Evolutionary conservation across 1,140 invertebrate species (phyloP).

Genomic region (Dreissena polymorpha): DNA sequence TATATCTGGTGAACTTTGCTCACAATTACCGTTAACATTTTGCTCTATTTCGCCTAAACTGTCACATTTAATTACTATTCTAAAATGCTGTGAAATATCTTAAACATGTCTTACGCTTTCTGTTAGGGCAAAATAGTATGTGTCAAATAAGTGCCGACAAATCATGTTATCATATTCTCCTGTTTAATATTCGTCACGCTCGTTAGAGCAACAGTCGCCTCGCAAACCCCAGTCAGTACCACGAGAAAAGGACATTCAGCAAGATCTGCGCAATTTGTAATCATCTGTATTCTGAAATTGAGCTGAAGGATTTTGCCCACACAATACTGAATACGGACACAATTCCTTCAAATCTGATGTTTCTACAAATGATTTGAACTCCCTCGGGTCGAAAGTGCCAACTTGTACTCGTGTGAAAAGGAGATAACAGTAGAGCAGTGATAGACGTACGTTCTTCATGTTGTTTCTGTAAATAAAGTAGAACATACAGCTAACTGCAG

Average conservation of each 20-base stretch:
- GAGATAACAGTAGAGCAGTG: too few relatives aligned
- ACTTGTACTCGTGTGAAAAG: too few relatives aligned
- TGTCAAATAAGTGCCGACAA: not conserved
- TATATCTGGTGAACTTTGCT: too few relatives aligned
- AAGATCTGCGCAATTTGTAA: not conserved
- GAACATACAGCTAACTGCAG: too few relatives aligned
- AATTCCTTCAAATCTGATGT: slow-evolving; percentile 3
- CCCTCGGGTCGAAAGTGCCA: too few relatives aligned
- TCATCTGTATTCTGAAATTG: not conserved
- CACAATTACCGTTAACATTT: too few relatives aligned
- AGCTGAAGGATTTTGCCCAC: slow-evolving; percentile 4
- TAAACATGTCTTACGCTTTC: too few relatives aligned
- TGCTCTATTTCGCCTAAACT: too few relatives aligned
- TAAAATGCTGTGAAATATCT: too few relatives aligned
- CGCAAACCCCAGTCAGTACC: slow-evolving; percentile 8
- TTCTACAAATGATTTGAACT: not conserved
- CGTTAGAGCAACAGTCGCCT: slow-evolving; percentile 1
- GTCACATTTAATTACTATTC: too few relatives aligned
- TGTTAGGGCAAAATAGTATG: not conserved
- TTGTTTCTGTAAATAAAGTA: too few relatives aligned
- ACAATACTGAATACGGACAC: slow-evolving; percentile 14
- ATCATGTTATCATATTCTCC: not conserved
- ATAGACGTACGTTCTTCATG: too few relatives aligned
- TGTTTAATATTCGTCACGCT: not conserved
- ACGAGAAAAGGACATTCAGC: slow-evolving; percentile 3